Evolutionary conservation across 92 coral and sea anemone species (phyloP), one percentile per base, ranked within the genome.

Genomic region (Zoanthus sociatus): DNA sequence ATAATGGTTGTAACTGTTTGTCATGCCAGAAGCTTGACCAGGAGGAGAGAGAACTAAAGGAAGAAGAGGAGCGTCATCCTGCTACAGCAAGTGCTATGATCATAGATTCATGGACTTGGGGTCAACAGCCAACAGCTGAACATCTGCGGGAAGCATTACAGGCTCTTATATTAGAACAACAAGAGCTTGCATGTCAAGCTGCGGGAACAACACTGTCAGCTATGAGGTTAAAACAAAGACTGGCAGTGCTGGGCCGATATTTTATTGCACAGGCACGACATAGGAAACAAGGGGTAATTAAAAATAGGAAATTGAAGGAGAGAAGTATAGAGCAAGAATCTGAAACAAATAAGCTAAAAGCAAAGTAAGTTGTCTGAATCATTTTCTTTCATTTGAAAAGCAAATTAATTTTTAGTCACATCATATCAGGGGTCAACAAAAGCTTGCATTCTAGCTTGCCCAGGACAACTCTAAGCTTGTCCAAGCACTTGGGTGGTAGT

Each of bases 21-120:
- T 58, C 98, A 45, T 94, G 98, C 53, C 98, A 94, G 87, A 96
- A 94, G 78, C 89, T 91, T 47, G 98, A 95, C 91, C 98, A 94
- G 73, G 95, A 95, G 87, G 96, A 93, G 16, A 78, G 94, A 74
- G 94, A 92, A 20, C 94, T 90, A 83, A 94, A 89, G 51, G 99
- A 97, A 13, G 98, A 96, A 87, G 98, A 95, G 6, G 96, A 94
- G 87, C 91, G 89, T 68, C 89, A 75, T 14, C 88, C 89, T 33
- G 89, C 94, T 1, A 84, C 92, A 11, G 98, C 97, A 73, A 92
- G 94, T 67, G 90, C 95, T 50, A 82, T 37, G 42, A 37, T 97
- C 67, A 97, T 97, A 91, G 98, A 97, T 75, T 91, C 95, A 2
- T 97, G 99, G 99, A 95, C 95, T 3, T 97, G 99, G 99, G 99